Percentiles rank a stretch among this genome's conserved stretches.
Conservation (phyloP, 2,797 vertebrate genomes). For the Nannoperca obscura region DNA sequence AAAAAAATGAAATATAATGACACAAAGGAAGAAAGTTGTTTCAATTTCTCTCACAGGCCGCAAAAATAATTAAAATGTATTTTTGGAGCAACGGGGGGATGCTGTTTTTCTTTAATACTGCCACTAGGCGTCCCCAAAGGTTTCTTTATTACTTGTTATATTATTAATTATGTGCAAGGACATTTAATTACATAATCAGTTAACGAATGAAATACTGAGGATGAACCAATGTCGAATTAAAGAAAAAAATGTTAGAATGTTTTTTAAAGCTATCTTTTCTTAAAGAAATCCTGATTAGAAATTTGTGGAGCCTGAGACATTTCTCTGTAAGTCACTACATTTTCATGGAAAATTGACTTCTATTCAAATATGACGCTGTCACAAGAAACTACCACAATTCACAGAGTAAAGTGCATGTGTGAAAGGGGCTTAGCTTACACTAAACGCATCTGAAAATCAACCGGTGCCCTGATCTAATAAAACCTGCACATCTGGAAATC, state of each 20-base stretch:
- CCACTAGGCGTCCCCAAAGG: not conserved
- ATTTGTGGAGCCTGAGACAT: not conserved
- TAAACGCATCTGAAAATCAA: slow-evolving; percentile 22
- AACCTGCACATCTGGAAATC: slow-evolving; percentile 18
- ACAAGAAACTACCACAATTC: not conserved
- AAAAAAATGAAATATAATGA: not conserved
- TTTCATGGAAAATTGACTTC: not conserved
- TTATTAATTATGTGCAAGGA: not conserved
- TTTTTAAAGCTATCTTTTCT: not conserved
- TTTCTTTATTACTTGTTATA: no score
- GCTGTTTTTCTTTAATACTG: not conserved
- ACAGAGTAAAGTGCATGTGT: slow-evolving; percentile 57
- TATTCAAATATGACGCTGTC: not conserved
- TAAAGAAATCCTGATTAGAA: not conserved
- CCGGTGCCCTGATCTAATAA: slow-evolving; percentile 17
- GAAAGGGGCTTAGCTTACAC: slow-evolving; percentile 21
- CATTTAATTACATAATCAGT: not conserved
- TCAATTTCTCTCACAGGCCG: not conserved
- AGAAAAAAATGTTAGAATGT: not conserved
- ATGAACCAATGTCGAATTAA: not conserved
- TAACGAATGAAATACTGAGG: not conserved
- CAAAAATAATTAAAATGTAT: not conserved
- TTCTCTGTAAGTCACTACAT: not conserved
- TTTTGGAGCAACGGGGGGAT: not conserved
- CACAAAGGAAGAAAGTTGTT: not conserved